Evolutionary conservation across 2,888 invertebrate genomes (phyloP).

Genomic region (Asteroscopus sphinx): DNA sequence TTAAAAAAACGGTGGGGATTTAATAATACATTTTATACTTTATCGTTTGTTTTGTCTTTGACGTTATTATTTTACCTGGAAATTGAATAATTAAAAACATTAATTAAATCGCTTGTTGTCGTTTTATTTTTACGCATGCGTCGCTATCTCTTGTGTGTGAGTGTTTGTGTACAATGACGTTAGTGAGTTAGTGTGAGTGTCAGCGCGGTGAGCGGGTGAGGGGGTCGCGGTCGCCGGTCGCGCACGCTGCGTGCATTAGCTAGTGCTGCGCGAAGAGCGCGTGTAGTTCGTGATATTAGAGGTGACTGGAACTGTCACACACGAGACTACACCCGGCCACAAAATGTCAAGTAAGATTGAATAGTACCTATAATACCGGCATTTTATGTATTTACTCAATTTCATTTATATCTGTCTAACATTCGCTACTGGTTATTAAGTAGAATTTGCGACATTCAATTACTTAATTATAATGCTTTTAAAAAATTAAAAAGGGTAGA

Average conservation of each 20-base stretch:
- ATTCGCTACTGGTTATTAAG: neutral
- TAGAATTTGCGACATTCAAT: slow-evolving; percentile 1
- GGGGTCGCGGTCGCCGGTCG: slow-evolving; percentile 70
- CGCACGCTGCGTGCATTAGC: slow-evolving; percentile 80
- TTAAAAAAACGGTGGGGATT: neutral
- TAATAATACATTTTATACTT: too few relatives aligned
- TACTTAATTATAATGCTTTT: slow-evolving; percentile 15
- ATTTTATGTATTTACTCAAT: slow-evolving; percentile 20
- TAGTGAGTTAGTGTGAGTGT: slow-evolving; percentile 58
- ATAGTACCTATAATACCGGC: slow-evolving; percentile 37
- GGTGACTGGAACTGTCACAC: slow-evolving; percentile 85
- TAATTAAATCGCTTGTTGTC: neutral
- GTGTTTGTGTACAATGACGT: slow-evolving; percentile 46
- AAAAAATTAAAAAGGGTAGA: slow-evolving; percentile 14
- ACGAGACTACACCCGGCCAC: slow-evolving; percentile 83
- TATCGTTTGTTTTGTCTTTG: neutral
- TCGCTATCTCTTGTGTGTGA: slow-evolving; percentile 22
- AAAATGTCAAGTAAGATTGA: slow-evolving; percentile 86
- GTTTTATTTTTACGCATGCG: slow-evolving; percentile 55
- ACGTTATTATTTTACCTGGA: neutral
- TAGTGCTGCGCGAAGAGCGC: slow-evolving; percentile 84
- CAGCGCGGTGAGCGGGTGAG: slow-evolving; percentile 68
- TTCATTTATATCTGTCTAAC: neutral
- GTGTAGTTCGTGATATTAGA: slow-evolving; percentile 82
- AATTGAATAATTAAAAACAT: neutral